Conservation (phyloP, 2,113 vertebrate genomes). For the Columbina picui region DNA sequence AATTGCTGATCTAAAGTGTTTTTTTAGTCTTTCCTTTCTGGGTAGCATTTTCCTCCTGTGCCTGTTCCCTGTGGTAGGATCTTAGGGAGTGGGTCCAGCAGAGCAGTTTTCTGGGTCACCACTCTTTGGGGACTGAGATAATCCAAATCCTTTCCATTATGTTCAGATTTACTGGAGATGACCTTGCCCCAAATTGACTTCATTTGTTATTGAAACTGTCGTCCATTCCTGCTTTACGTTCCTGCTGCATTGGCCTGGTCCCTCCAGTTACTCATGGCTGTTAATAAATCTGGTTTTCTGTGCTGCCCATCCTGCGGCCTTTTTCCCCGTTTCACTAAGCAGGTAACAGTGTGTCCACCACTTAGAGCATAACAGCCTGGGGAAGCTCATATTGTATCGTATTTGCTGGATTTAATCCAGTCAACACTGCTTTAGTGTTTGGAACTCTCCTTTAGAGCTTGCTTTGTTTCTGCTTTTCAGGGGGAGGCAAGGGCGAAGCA, state of each 20-base stretch:
- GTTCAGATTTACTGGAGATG: not conserved
- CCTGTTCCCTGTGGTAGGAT: not conserved
- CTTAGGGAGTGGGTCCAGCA: not conserved
- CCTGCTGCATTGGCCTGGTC: not conserved
- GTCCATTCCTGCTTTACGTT: not conserved
- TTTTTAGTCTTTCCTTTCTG: not conserved
- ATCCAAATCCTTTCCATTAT: not conserved
- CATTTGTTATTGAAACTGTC: not conserved
- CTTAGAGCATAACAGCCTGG: not conserved
- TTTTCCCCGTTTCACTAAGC: accelerated
- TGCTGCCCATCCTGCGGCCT: not conserved
- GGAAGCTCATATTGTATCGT: not conserved
- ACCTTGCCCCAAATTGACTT: not conserved
- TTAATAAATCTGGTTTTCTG: not conserved
- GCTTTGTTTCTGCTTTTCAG: not conserved
- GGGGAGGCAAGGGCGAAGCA: not conserved
- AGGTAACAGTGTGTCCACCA: not conserved
- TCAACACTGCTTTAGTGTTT: not conserved
- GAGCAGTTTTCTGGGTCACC: not conserved
- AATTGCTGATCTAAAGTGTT: not conserved
- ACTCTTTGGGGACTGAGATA: not conserved
- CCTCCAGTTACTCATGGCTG: not conserved
- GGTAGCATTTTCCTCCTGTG: not conserved
- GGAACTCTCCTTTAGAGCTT: not conserved
- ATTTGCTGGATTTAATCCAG: not conserved